Evolutionary conservation across 2,113 vertebrate genomes (phyloP).

Genomic region (Sceloporus undulatus): DNA sequence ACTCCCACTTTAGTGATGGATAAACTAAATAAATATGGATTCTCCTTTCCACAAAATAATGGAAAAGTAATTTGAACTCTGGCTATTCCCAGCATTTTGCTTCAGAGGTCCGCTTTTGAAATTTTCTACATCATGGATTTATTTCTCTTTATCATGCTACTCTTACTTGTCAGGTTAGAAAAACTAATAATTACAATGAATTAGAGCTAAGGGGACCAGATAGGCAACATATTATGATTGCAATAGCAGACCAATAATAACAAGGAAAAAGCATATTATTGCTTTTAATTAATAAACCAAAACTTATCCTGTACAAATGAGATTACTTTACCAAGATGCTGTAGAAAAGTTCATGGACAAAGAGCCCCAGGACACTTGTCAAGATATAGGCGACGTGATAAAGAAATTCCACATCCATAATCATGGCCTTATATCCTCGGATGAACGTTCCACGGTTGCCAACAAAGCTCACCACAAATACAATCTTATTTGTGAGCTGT

Average conservation of each 20-base stretch:
- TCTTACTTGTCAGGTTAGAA: conserved; percentile 62
- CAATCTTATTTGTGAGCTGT: conserved; percentile 96
- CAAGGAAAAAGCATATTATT: conserved; percentile 31
- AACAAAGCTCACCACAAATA: conserved; percentile 97
- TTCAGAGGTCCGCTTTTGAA: not conserved
- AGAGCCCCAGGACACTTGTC: conserved; percentile 93
- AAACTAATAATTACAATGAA: conserved; percentile 44
- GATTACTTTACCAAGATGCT: conserved; percentile 88
- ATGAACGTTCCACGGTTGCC: conserved; percentile 98
- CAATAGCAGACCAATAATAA: conserved; percentile 31
- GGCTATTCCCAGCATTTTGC: conserved; percentile 30
- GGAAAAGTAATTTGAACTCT: conserved; percentile 31
- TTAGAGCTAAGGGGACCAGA: conserved; percentile 37
- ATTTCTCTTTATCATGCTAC: not conserved
- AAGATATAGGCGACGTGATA: conserved; percentile 96
- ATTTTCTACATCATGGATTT: not conserved
- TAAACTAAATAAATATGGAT: conserved; percentile 50
- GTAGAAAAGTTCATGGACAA: conserved; percentile 96
- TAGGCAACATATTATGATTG: conserved; percentile 38
- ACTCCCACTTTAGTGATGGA: conserved; percentile 31
- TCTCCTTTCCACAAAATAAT: conserved; percentile 41
- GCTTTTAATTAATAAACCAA: conserved; percentile 33
- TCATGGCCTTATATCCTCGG: conserved; percentile 95
- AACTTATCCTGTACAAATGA: not conserved
- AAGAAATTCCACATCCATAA: conserved; percentile 97